Base-by-base conservation (phyloP, 2,888 invertebrate genomes). In the Autographa pulchrina region DNA sequence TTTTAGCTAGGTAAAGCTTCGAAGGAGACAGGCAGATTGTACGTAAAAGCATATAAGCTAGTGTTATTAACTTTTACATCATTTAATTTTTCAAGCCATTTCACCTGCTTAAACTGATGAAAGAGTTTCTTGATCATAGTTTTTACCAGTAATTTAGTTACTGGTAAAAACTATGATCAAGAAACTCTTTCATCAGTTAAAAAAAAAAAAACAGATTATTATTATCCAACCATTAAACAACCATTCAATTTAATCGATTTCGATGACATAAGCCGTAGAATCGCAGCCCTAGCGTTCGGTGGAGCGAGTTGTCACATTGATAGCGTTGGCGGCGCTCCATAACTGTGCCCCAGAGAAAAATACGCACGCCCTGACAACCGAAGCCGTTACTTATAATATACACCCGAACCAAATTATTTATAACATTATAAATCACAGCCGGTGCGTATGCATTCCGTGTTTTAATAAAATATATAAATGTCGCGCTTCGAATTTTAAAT, bases 301-400 rank as follows among this genome's bases (percentile, higher is more conserved):
- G 35, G 31, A 69, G 68, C 68, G 48, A 68, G 61, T 69, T 76
- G 73, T 80, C 74, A 77, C 74, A 66, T 58, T 68, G 71, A 79
- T 77, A 70, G 61, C 72, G 59, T 80, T 85, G 85, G 83, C 83
- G 68, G 62, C 25, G 69, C 65, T 78, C 83, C 83, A 85, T 83
- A 81, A 83, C 71, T 75, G 72, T 59, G 70, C 83, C 83, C 83
- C 38, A 8, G 83, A 83, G 85, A 77, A 80, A 72, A 80, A 75
- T 78, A 75, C 75, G 72, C 72, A 65, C 60, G 65, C 20, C 4
- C 48, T 43, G 41, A 65, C 56, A 63, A 60, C 41, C 52, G 9
- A 18, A 60, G 32, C 65, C 70, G 60, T 74, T 68, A 83, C 66
- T 77, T 74, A 74, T 73, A 74, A 75, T 71, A 78, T 74, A 72